Conservation (phyloP, 2,797 vertebrate species). For the Natrix natrix region DNA sequence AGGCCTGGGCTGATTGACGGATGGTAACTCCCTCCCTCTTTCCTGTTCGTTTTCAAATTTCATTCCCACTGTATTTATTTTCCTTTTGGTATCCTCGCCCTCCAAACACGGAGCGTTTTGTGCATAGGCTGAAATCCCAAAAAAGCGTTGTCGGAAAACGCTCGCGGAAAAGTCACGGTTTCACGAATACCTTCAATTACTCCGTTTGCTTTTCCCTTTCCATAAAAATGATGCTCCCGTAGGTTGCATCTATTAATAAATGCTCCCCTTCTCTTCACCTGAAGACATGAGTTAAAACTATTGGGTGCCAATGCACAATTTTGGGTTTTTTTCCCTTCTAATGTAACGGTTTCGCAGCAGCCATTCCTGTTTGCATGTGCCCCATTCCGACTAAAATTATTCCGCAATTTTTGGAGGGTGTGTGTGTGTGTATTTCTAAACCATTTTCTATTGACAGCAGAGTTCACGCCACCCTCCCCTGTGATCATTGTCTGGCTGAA, state of each 20-base stretch:
- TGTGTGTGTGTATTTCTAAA: not conserved
- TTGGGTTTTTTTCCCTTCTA: accelerated
- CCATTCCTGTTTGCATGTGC: not conserved
- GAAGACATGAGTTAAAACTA: constrained; percentile 30
- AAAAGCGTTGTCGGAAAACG: constrained; percentile 52
- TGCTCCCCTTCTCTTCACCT: constrained; percentile 30
- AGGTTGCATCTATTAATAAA: constrained; percentile 35
- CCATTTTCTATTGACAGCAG: constrained; percentile 32
- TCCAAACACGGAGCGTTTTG: constrained; percentile 62
- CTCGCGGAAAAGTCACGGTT: constrained; percentile 57
- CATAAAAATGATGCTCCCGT: not conserved
- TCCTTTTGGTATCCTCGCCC: not conserved
- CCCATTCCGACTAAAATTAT: constrained; percentile 15
- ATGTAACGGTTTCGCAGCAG: constrained; percentile 22
- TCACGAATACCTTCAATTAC: constrained; percentile 42
- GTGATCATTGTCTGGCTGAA: constrained; percentile 44
- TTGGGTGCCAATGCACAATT: constrained; percentile 20
- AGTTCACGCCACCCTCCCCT: constrained; percentile 13
- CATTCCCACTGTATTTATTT: constrained; percentile 81
- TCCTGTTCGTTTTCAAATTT: constrained; percentile 65
- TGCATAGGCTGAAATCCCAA: constrained; percentile 62
- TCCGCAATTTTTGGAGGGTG: constrained; percentile 17
- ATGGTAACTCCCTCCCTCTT: constrained; percentile 68
- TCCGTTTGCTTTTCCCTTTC: not conserved
- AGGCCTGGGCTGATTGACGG: constrained; percentile 61